phyloP scores from a whole-genome alignment of 1,140 invertebrate species.

The Bombus difficillimus region DNA sequence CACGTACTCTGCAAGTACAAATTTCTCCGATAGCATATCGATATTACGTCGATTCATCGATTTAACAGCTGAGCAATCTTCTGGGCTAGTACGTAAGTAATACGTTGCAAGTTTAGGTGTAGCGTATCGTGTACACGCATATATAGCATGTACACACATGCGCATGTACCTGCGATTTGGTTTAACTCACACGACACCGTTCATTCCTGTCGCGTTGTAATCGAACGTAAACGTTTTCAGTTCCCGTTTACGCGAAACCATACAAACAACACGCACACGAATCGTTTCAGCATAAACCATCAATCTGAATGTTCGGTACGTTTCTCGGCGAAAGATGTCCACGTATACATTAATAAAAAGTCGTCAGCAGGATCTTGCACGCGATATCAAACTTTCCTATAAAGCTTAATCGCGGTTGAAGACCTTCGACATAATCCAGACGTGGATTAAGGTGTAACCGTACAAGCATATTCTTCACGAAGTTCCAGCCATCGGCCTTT shows the following conservation, averaged over 20 bases:
- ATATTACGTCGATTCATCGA: background rate
- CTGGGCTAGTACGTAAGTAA: background rate
- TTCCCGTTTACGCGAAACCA: background rate
- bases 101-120: background rate
- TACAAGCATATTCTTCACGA: constrained; percentile 43
- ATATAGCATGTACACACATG: no score
- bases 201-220: no score
- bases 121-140: background rate
- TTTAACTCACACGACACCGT: background rate
- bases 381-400: background rate
- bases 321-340: no score
- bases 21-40: background rate
- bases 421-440: constrained; percentile 40
- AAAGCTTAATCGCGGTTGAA: constrained; percentile 50
- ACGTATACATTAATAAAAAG: background rate
- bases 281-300: background rate
- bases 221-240: background rate
- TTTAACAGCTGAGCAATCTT: background rate
- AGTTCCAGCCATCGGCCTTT: background rate
- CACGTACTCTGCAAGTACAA: background rate
- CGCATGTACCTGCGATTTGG: background rate
- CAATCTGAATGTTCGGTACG: no score
- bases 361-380: background rate
- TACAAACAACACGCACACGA: background rate
- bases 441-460: constrained; percentile 54